Conservation (phyloP, 1,140 invertebrate genomes). For the Camponotus pennsylvanicus region DNA sequence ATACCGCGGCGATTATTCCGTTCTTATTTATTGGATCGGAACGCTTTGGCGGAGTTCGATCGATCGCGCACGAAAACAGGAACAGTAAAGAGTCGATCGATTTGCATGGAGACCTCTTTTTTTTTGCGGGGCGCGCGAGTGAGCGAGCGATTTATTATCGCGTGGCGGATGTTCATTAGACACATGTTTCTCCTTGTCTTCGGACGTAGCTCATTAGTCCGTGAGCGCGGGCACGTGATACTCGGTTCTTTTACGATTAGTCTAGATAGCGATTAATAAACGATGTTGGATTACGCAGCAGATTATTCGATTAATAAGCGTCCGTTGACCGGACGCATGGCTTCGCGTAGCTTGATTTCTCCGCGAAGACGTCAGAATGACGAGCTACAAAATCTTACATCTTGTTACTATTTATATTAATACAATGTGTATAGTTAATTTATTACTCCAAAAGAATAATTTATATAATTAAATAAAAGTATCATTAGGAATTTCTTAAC, state of each 20-base stretch:
- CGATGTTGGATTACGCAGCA: constrained; percentile 56
- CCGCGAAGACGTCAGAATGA: constrained; percentile 42
- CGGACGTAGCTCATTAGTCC: constrained; percentile 40
- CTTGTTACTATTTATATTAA: constrained; percentile 1
- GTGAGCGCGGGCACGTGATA: not conserved
- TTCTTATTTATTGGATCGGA: constrained; percentile 69
- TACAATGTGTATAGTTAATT: not conserved
- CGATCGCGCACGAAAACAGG: constrained; percentile 29
- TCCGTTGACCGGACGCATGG: constrained; percentile 43
- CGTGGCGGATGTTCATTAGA: constrained; percentile 41
- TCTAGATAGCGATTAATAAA: constrained; percentile 44
- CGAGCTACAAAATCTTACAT: constrained; percentile 18
- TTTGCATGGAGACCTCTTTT: constrained; percentile 33
- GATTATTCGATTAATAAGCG: constrained; percentile 51
- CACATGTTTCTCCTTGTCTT: constrained; percentile 43
- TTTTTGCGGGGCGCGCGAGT: not conserved
- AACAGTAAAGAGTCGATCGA: constrained; percentile 11
- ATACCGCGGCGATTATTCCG: constrained; percentile 27
- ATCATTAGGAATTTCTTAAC: not conserved
- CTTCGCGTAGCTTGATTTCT: constrained; percentile 34
- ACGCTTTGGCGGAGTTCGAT: constrained; percentile 56
- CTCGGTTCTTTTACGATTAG: not conserved
- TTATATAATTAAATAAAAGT: constrained; percentile 27
- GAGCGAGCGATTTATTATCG: constrained; percentile 35
- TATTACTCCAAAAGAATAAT: not conserved